phyloP scores from a whole-genome alignment of 2,113 vertebrate species.

The Acinonyx jubatus region DNA sequence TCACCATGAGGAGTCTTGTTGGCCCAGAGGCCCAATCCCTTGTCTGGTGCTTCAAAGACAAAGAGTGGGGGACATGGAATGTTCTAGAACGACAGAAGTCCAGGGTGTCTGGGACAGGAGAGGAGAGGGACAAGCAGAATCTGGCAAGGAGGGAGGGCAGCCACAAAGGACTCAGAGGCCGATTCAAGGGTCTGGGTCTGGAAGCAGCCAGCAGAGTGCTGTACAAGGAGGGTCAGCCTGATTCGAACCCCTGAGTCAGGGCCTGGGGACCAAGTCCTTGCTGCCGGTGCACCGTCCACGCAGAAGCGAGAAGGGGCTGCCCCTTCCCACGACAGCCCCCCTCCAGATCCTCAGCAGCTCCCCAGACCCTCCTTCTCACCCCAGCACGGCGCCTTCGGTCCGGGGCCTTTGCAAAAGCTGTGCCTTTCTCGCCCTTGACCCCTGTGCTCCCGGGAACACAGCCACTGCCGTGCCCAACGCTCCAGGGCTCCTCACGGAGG shows the following conservation, averaged over 20 bases:
- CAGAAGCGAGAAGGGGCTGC: not conserved
- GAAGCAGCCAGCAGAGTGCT: too few species aligned
- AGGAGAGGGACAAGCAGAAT: not conserved
- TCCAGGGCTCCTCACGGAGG: not conserved
- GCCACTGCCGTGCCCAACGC: accelerated
- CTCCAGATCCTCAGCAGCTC: too few species aligned
- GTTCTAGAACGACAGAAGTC: not conserved
- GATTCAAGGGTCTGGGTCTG: not conserved
- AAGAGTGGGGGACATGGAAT: not conserved
- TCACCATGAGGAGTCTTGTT: not conserved
- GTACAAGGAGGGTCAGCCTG: accelerated
- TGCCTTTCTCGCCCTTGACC: not conserved
- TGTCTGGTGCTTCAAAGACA: accelerated
- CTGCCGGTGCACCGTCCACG: not conserved
- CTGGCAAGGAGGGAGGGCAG: not conserved
- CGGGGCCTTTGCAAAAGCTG: not conserved
- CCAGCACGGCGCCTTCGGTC: accelerated
- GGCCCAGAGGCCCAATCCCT: not conserved
- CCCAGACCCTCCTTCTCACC: too few species aligned
- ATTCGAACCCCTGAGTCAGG: not conserved
- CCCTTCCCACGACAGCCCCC: not conserved
- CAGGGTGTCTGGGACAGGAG: not conserved
- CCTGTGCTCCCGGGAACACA: not conserved
- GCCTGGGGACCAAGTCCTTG: not conserved
- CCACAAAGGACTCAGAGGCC: too few species aligned